phyloP scores from a whole-genome alignment of 2,113 vertebrate genomes.

The Erpornis zantholeuca region DNA sequence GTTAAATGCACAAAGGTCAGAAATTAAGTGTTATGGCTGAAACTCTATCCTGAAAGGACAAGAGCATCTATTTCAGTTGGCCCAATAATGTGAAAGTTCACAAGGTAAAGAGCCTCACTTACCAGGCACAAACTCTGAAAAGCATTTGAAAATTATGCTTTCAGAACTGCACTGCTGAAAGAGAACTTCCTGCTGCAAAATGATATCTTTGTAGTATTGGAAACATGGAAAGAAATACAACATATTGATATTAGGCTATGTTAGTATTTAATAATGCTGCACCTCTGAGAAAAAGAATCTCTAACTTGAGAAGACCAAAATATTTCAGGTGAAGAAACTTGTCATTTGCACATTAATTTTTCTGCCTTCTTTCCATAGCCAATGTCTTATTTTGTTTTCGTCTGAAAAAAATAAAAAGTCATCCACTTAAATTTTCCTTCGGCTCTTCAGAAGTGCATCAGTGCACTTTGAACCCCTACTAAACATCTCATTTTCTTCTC shows the following conservation, averaged over 20 bases:
- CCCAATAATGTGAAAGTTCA: constrained; percentile 36
- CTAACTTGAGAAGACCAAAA: not conserved
- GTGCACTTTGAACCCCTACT: not conserved
- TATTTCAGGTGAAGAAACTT: not conserved
- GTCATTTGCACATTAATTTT: not conserved
- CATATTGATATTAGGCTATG: not conserved
- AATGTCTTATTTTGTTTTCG: fast-evolving
- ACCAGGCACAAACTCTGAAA: not conserved
- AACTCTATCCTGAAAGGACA: constrained; percentile 35
- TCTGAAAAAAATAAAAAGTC: not conserved
- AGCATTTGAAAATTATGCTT: constrained; percentile 9
- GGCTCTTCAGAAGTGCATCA: not conserved
- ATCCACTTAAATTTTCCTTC: not conserved
- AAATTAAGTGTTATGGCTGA: constrained; percentile 38
- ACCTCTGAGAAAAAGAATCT: not conserved
- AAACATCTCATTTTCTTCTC: not conserved
- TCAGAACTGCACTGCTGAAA: not conserved
- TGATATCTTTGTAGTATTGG: not conserved
- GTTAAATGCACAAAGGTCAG: constrained; percentile 21
- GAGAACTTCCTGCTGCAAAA: not conserved
- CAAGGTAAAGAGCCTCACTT: not conserved
- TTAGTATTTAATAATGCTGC: not conserved
- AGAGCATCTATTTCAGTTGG: not conserved
- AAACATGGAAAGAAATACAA: not conserved
- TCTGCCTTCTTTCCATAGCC: not conserved